A percentile compares a stretch with the other conserved stretches of the same genome.
Conservation (phyloP, 1,140 invertebrate genomes). For the Aphidius gifuensis region DNA sequence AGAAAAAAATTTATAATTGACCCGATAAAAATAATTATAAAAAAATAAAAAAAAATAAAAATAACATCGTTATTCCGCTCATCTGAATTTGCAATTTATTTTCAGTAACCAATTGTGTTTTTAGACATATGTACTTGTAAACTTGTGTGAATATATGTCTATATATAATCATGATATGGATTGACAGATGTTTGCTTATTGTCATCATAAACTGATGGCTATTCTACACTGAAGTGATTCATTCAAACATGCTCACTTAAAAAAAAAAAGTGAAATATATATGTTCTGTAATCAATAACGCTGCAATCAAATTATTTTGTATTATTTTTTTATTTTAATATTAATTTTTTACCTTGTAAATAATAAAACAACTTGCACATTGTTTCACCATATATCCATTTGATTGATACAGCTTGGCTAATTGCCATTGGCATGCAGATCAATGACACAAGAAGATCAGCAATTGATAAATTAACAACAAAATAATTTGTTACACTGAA, state of each 20-base stretch:
- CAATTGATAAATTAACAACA: constrained; percentile 83
- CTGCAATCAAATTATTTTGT: background rate
- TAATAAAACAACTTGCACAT: constrained; percentile 73
- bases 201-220: no score
- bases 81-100: constrained; percentile 2
- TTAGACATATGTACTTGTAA: no score
- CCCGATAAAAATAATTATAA: background rate
- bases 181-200: no score
- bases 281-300: background rate
- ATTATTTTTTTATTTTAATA: background rate
- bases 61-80: constrained; percentile 7
- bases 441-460: constrained; percentile 80
- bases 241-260: background rate
- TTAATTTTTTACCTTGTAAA: constrained; percentile 64
- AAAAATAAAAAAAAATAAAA: background rate
- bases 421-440: constrained; percentile 80
- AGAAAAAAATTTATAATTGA: no score
- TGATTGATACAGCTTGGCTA: constrained; percentile 63
- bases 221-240: background rate
- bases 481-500: constrained; percentile 87
- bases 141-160: no score
- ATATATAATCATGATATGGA: no score
- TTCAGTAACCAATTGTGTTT: background rate
- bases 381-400: constrained; percentile 68
- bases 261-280: background rate